Evolutionary conservation across 2,888 invertebrate species (phyloP), one percentile per base, ranked within the genome.

Genomic region (Cinara cedri): DNA sequence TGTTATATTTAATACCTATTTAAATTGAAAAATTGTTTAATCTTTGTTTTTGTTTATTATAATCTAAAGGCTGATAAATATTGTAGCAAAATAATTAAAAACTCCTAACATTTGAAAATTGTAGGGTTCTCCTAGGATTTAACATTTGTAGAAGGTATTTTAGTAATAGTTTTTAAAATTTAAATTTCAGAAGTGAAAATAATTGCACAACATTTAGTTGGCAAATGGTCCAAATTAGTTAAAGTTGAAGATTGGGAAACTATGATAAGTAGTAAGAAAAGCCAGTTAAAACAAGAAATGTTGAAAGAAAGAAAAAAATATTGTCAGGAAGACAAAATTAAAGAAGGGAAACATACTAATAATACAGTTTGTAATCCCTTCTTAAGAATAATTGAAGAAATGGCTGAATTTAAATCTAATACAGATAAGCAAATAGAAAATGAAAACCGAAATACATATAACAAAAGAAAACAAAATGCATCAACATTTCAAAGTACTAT

Each of bases 401-500:
- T 78, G 76, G 57, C 44, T 57, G 74, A 63, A 9, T 55, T 57
- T 10, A 81, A 81, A 74, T 46, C 66, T 72, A 65, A 72, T 49
- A 65, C 66, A 65, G 71, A 72, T 46, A 80, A 80, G 26, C 54
- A 65, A 62, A 21, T 14, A 34, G 72, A 74, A 49, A 81, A 74
- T 81, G 57, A 57, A 34, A 60, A n/a, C 13, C 68, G 68, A 68
- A 13, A 60, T 51, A 3, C 21, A n/a, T n/a, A n/a, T 3, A 78
- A 4, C 34, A 44, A 68, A 34, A 49, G 76, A 60, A 78, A 78
- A 78, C 76, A 78, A 78, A 78, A 78, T 85, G 91, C 95, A 86
- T 93, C 95, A 0, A 95, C 94, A 87, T 95, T 96, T 88, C 90
- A 97, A 83, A 95, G 95, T 71, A 96, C 95, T 84, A 96, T 96